phyloP scores from a whole-genome alignment of 2,888 invertebrate genomes.

The Amitus sp. region DNA sequence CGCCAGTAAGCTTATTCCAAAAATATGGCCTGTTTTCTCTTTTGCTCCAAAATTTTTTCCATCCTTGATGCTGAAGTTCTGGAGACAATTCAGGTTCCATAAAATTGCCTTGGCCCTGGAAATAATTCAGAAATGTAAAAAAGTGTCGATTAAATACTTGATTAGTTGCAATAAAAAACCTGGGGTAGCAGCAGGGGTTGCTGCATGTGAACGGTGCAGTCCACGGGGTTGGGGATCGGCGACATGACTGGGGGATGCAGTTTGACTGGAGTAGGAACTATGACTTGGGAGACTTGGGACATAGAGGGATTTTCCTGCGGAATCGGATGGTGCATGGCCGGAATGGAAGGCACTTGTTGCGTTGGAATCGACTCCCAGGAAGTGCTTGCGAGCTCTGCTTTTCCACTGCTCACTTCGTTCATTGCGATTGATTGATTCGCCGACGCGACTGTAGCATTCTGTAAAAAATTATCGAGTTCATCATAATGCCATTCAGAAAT shows the following conservation, averaged over 20 bases:
- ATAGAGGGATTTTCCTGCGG: conserved; percentile 55
- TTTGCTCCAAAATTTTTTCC: conserved; percentile 97
- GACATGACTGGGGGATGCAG: conserved; percentile 58
- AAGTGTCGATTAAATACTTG: too few relatives aligned
- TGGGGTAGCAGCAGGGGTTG: conserved; percentile 56
- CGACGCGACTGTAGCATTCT: conserved; percentile 22
- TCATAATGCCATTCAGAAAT: too few relatives aligned
- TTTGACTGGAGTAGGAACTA: conserved; percentile 66
- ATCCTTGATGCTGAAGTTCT: conserved; percentile 85
- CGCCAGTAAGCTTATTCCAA: conserved; percentile 95
- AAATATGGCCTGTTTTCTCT: conserved; percentile 94
- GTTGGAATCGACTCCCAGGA: conserved; percentile 63
- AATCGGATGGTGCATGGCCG: conserved; percentile 52
- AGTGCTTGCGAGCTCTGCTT: conserved; percentile 64
- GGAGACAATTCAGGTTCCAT: conserved; percentile 70
- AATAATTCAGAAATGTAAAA: too few relatives aligned
- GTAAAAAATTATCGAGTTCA: conserved; percentile 11
- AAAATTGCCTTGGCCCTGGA: conserved; percentile 54
- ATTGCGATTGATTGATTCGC: conserved; percentile 49
- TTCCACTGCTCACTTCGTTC: conserved; percentile 65
- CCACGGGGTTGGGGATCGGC: conserved; percentile 53
- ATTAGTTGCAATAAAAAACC: too few relatives aligned
- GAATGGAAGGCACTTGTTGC: conserved; percentile 50
- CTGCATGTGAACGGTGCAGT: conserved; percentile 59
- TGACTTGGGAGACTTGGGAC: conserved; percentile 61